Evolutionary conservation across 2,797 vertebrate genomes (phyloP).

Genomic region (Myotis myotis): DNA sequence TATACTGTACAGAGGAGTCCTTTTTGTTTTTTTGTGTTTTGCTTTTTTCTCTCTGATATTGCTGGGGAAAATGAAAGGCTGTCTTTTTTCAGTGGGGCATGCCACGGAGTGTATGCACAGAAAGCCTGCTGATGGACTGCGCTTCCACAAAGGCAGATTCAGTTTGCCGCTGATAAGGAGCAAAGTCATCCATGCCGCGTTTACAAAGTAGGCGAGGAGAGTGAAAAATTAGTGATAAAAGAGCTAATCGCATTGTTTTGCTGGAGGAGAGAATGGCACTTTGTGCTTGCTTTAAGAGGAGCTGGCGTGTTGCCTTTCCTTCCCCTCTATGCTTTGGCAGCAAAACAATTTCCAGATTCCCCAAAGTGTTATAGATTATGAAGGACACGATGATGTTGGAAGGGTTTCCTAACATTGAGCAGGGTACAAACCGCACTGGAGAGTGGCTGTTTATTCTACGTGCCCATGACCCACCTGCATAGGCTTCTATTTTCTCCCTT

Average conservation of each 20-base stretch:
- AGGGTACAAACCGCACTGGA: constrained; percentile 6
- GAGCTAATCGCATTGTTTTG: constrained; percentile 86
- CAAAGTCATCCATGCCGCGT: constrained; percentile 85
- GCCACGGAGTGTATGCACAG: constrained; percentile 79
- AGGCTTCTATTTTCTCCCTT: constrained; percentile 61
- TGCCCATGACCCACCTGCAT: neutral
- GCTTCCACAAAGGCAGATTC: constrained; percentile 85
- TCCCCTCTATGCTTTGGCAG: constrained; percentile 78
- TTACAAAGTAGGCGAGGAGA: constrained; percentile 84
- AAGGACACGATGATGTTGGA: constrained; percentile 68
- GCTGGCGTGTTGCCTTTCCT: constrained; percentile 67
- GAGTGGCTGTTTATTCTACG: constrained; percentile 27
- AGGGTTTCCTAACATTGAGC: constrained; percentile 68
- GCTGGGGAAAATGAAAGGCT: constrained; percentile 78
- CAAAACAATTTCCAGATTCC: constrained; percentile 81
- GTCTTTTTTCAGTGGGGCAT: constrained; percentile 79
- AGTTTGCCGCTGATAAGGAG: constrained; percentile 84
- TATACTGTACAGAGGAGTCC: constrained; percentile 69
- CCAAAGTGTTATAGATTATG: constrained; percentile 74
- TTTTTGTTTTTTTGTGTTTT: constrained; percentile 73
- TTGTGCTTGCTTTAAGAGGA: constrained; percentile 83
- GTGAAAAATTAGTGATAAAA: constrained; percentile 85
- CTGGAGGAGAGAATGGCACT: constrained; percentile 82
- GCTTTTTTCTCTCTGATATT: constrained; percentile 57
- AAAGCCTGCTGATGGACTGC: constrained; percentile 83